phyloP scores from a whole-genome alignment of 2,797 vertebrate genomes.

The Hoplostethus mediterraneus region DNA sequence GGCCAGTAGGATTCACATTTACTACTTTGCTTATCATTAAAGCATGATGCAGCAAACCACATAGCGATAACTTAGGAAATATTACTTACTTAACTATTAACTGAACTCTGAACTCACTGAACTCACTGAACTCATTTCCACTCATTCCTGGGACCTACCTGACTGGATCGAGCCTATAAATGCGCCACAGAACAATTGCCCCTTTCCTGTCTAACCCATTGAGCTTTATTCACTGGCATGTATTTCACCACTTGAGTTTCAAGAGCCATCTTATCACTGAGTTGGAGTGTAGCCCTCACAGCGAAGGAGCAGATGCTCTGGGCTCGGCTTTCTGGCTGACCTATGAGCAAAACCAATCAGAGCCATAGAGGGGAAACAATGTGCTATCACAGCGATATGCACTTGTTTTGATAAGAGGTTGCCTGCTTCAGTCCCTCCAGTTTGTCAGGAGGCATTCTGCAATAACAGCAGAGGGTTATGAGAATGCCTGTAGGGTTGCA shows the following conservation, averaged over 20 bases:
- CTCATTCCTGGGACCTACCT: constrained; percentile 39
- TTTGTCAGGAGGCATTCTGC: constrained; percentile 62
- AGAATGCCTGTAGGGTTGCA: constrained; percentile 71
- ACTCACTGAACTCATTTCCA: constrained; percentile 47
- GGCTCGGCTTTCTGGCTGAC: constrained; percentile 58
- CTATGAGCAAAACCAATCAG: constrained; percentile 71
- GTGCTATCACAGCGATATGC: constrained; percentile 56
- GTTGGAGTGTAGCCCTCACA: constrained; percentile 37
- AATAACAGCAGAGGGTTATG: constrained; percentile 76
- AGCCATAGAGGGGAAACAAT: constrained; percentile 55
- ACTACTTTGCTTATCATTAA: constrained; percentile 63
- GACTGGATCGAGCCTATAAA: constrained; percentile 20
- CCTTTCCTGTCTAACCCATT: constrained; percentile 31
- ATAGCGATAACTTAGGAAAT: constrained; percentile 51
- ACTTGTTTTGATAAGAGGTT: constrained; percentile 68
- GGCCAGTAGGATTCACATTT: constrained; percentile 43
- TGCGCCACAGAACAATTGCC: constrained; percentile 19
- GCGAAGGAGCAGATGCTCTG: constrained; percentile 44
- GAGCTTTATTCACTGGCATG: constrained; percentile 45
- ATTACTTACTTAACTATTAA: constrained; percentile 72
- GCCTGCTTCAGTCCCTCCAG: constrained; percentile 50
- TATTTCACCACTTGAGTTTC: constrained; percentile 43
- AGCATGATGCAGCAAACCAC: constrained; percentile 58
- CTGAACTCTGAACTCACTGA: no score
- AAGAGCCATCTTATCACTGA: constrained; percentile 46